These are phyloP conservation scores for Lampropteryx suffumata DNA, from an alignment of 2,888 invertebrate species.

Conservation along the genomic window DNA sequence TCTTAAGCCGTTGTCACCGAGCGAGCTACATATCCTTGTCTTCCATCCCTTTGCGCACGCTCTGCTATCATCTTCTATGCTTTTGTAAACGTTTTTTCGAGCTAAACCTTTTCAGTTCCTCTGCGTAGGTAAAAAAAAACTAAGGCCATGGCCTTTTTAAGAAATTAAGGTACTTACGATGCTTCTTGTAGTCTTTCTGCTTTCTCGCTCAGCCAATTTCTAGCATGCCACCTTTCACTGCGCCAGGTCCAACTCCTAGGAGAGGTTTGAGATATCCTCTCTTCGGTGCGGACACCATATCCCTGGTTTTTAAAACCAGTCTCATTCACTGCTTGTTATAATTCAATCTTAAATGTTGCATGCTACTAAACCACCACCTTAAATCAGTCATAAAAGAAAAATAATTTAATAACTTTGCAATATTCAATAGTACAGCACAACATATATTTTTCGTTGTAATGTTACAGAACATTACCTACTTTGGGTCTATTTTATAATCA, in stretches of 20 bases:
- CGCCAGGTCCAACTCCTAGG: neutral
- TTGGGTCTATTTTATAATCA: no score
- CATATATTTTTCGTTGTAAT: no score
- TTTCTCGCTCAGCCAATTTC: slow-evolving; percentile 4
- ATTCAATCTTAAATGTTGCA: slow-evolving; percentile 56
- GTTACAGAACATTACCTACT: neutral
- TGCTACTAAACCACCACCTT: slow-evolving; percentile 49
- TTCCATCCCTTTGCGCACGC: slow-evolving; percentile 27
- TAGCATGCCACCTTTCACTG: slow-evolving; percentile 12
- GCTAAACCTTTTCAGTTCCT: neutral
- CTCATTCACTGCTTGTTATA: slow-evolving; percentile 43
- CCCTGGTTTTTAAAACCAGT: slow-evolving; percentile 5
- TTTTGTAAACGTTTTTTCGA: slow-evolving; percentile 23
- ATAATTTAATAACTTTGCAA: slow-evolving; percentile 38
- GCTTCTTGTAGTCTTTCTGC: neutral
- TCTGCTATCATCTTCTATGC: slow-evolving; percentile 28
- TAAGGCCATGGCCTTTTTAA: no score
- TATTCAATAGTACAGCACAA: slow-evolving; percentile 30
- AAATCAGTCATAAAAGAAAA: slow-evolving; percentile 37
- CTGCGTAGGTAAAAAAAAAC: neutral
- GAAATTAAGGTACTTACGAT: neutral
- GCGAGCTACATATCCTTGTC: slow-evolving; percentile 19
- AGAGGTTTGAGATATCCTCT: slow-evolving; percentile 4
- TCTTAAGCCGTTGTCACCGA: neutral
- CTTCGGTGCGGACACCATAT: neutral